A percentile compares a stretch with the other conserved stretches of the same genome.
Conservation (phyloP, 2,797 vertebrate genomes). For the Dicrostonyx torquatus region DNA sequence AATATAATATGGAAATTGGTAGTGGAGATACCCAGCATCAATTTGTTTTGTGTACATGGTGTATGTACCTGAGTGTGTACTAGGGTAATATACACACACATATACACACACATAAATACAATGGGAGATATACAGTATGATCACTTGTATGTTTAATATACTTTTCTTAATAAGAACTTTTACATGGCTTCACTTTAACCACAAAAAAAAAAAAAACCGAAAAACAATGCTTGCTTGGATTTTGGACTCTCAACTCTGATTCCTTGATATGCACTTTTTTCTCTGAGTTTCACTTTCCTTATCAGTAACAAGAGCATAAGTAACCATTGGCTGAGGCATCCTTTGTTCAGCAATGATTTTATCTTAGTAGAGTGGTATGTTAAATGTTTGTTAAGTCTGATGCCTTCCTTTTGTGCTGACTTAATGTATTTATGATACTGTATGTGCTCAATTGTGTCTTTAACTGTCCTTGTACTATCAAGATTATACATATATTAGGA, state of each 20-base stretch:
- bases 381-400: not conserved
- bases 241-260: not conserved
- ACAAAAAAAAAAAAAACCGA: not conserved
- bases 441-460: not conserved
- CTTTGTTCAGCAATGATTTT: not conserved
- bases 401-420: not conserved
- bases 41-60: not conserved
- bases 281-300: not conserved
- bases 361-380: not conserved
- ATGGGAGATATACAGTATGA: not conserved
- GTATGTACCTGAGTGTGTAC: not conserved
- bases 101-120: not conserved
- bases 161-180: not conserved
- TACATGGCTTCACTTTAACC: not conserved
- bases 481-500: not conserved
- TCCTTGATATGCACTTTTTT: not conserved
- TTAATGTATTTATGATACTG: not conserved
- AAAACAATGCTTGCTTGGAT: not conserved
- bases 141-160: not conserved
- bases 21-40: not conserved
- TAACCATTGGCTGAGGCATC: not conserved
- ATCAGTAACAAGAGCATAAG: not conserved
- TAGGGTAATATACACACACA: not conserved
- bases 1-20: not conserved
- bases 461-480: not conserved